Base-by-base conservation (phyloP, 1,140 invertebrate genomes). In the Branchinecta lynchi region DNA sequence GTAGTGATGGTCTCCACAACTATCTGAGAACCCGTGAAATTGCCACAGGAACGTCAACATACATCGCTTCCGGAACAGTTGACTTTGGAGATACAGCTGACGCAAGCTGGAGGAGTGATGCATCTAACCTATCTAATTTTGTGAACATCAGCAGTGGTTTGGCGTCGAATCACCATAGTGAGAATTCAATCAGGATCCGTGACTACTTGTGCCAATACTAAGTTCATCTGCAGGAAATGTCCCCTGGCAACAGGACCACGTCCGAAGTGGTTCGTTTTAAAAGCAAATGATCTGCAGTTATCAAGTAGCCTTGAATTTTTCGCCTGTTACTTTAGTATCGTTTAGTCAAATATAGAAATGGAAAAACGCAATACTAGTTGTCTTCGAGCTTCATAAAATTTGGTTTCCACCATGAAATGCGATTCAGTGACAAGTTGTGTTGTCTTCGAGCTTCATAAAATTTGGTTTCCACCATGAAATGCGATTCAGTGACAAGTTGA, bases 171-270 rank as follows among this genome's bases (percentile, higher is more conserved):
- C 46, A 51, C 46, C 46, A 9, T n/a, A 51, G 46, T 51, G 46
- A 51, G n/a, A 51, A 51, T 51, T 9, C 46, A 51, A 51, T 51
- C 9, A 9, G 46, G 46, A 51, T 51, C n/a, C 46, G 46, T 51
- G 46, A 51, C 46, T 51, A 9, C n/a, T 9, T 51, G 46, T 51
- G 46, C n/a, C 9, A 51, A 51, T 51, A 51, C 46, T 51, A 9
- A 51, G 46, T n/a, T 51, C 46, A 51, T 51, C 46, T 51, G 9
- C 46, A 51, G 46, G 46, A 51, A 51, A n/a, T n/a, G n/a, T 51
- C n/a, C n/a, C 46, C 46, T 9, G 46, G 46, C 9, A 51, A 51
- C 46, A 51, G 9, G 46, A 9, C n/a, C 46, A 51, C 9, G 9
- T 9, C 9, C 9, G 46, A 51, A 51, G n/a, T n/a, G n/a, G n/a